Conservation (phyloP, 2,113 vertebrate species). For the Gorsachius goisagi region DNA sequence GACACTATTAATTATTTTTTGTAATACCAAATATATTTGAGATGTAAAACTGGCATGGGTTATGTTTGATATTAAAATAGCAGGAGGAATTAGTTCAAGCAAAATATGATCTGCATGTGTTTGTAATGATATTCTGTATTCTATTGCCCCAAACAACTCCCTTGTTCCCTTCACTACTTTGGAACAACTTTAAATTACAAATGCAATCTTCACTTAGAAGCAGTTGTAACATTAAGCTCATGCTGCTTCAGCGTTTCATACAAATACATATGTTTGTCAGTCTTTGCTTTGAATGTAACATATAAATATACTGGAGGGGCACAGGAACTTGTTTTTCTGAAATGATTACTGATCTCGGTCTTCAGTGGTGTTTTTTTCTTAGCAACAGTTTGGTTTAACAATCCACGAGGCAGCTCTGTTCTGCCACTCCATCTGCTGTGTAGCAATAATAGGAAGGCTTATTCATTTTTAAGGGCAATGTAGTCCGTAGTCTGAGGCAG, state of each 20-base stretch:
- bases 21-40: constrained; percentile 68
- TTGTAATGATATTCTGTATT: constrained; percentile 20
- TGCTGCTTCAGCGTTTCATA: constrained; percentile 1
- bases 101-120: not conserved
- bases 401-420: constrained; percentile 27
- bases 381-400: constrained; percentile 21
- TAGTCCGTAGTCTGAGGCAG: not conserved
- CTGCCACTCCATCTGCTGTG: constrained; percentile 34
- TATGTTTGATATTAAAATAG: constrained; percentile 22
- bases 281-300: not conserved
- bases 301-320: not conserved
- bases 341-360: not conserved
- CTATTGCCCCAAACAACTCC: constrained; percentile 33
- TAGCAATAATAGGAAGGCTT: not conserved
- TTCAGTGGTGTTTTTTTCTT: not conserved
- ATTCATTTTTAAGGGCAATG: constrained; percentile 36
- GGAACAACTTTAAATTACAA: constrained; percentile 50
- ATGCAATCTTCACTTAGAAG: constrained; percentile 21
- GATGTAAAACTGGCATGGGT: constrained; percentile 19
- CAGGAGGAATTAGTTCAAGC: constrained; percentile 41
- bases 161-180: constrained; percentile 21
- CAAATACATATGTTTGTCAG: not conserved
- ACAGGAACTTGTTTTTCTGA: constrained; percentile 1
- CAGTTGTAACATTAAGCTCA: constrained; percentile 7
- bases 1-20: constrained; percentile 76